Evolutionary conservation across 1,140 invertebrate species (phyloP).

Genomic region (Microplitis mediator): DNA sequence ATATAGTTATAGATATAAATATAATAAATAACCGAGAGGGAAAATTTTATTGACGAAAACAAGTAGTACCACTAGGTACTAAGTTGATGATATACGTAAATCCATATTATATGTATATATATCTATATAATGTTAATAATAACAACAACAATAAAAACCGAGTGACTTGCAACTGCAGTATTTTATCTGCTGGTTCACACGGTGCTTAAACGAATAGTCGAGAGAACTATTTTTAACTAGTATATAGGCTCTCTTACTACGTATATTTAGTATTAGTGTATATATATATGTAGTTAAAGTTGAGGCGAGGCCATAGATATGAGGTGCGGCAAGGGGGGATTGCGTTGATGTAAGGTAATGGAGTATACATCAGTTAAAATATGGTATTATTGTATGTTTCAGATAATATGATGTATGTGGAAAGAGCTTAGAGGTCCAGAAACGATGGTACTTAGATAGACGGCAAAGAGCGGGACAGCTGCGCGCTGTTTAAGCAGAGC

Average conservation of each 20-base stretch:
- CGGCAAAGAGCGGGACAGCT: slow-evolving; percentile 51
- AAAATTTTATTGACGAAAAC: too few relatives aligned
- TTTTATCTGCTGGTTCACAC: slow-evolving; percentile 8
- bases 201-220: slow-evolving; percentile 15
- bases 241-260: not conserved
- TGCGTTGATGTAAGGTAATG: too few relatives aligned
- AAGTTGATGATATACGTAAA: too few relatives aligned
- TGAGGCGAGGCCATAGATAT: not conserved
- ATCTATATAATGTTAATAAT: not conserved
- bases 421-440: not conserved
- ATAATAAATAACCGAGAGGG: too few relatives aligned
- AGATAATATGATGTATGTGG: slow-evolving; percentile 8
- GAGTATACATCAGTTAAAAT: too few relatives aligned
- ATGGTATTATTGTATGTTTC: slow-evolving; percentile 27
- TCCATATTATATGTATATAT: not conserved
- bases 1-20: too few relatives aligned
- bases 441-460: not conserved
- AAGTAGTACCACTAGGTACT: too few relatives aligned
- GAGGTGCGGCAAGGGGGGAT: too few relatives aligned
- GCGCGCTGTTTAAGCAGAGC: not conserved
- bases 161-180: not conserved
- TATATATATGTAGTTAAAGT: not conserved
- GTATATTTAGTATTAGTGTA: not conserved
- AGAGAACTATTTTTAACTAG: slow-evolving; percentile 14
- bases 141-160: too few relatives aligned